These are phyloP conservation scores for Perca fluviatilis DNA, from an alignment of 2,113 vertebrate species.

Conservation along the genomic window DNA sequence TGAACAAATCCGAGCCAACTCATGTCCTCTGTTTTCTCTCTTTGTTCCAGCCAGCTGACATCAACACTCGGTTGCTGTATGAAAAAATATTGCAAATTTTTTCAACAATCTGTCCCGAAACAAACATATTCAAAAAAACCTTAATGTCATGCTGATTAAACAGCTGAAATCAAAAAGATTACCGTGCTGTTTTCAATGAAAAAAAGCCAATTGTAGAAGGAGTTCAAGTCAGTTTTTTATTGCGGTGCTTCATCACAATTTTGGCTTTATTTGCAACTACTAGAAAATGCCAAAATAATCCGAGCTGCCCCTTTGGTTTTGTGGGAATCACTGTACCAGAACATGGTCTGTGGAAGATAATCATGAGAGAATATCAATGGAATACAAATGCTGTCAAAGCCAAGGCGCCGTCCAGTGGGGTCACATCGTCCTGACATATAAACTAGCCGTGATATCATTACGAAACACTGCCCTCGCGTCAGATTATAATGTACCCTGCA, in stretches of 20 bases:
- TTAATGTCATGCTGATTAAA: conserved; percentile 26
- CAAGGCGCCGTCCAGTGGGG: conserved; percentile 28
- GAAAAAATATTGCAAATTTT: conserved; percentile 26
- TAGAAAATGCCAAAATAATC: conserved; percentile 44
- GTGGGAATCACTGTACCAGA: conserved; percentile 32
- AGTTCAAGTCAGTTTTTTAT: not conserved
- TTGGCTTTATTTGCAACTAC: conserved; percentile 32
- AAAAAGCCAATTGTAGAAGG: conserved; percentile 23
- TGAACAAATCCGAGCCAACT: conserved; percentile 45
- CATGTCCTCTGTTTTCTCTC: conserved; percentile 20
- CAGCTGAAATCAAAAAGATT: conserved; percentile 39
- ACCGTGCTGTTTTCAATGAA: conserved; percentile 25
- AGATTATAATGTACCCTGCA: conserved; percentile 75
- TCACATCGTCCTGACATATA: conserved; percentile 57
- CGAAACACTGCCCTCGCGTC: conserved; percentile 43
- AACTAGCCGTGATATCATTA: conserved; percentile 66
- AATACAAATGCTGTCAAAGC: conserved; percentile 38
- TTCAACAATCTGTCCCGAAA: conserved; percentile 14
- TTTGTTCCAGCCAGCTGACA: conserved; percentile 27
- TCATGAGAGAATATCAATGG: conserved; percentile 46
- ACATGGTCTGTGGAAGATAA: conserved; percentile 45
- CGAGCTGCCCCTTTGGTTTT: conserved; percentile 35
- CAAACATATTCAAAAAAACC: conserved; percentile 28
- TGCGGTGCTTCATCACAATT: conserved; percentile 12
- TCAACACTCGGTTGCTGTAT: conserved; percentile 38